A percentile compares a stretch with the other conserved stretches of the same genome.
phyloP scores from a whole-genome alignment of 2,113 vertebrate species.

The Oncorhynchus keta region DNA sequence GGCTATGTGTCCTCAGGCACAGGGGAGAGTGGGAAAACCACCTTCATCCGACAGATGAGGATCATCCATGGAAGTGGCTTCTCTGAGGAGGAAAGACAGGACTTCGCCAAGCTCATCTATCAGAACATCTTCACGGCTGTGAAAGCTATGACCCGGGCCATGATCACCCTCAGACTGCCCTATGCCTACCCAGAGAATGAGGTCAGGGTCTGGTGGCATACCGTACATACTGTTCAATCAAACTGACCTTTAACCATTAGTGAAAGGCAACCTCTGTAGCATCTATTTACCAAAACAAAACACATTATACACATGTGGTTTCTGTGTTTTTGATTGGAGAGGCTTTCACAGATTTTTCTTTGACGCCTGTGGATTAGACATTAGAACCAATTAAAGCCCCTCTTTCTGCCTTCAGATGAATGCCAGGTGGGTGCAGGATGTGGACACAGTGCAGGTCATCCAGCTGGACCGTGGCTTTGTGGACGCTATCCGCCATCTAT shows the following conservation, averaged over 20 bases:
- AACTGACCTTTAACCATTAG: too few species aligned
- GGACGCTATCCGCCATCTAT: constrained; percentile 74
- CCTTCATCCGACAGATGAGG: constrained; percentile 90
- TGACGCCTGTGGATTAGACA: too few species aligned
- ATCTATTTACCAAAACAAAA: too few species aligned
- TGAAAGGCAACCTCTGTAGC: too few species aligned
- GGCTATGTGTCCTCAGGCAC: constrained; percentile 73
- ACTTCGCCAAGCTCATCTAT: constrained; percentile 79
- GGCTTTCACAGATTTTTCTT: too few species aligned
- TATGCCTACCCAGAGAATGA: constrained; percentile 76
- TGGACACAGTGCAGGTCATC: constrained; percentile 63
- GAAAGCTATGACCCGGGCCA: constrained; percentile 79
- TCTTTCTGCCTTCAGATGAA: constrained; percentile 66
- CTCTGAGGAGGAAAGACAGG: constrained; percentile 81
- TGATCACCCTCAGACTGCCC: constrained; percentile 77
- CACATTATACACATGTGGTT: too few species aligned
- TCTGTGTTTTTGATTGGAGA: too few species aligned
- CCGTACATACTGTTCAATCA: too few species aligned
- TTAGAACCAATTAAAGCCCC: background rate
- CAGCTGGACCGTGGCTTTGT: constrained; percentile 62
- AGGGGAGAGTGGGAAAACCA: constrained; percentile 90
- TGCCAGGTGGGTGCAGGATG: constrained; percentile 70
- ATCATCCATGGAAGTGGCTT: constrained; percentile 88
- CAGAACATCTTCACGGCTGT: constrained; percentile 85
- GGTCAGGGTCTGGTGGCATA: constrained; percentile 58